Evolutionary conservation across 2,113 vertebrate genomes (phyloP).

Genomic region (Noctilio leporinus): DNA sequence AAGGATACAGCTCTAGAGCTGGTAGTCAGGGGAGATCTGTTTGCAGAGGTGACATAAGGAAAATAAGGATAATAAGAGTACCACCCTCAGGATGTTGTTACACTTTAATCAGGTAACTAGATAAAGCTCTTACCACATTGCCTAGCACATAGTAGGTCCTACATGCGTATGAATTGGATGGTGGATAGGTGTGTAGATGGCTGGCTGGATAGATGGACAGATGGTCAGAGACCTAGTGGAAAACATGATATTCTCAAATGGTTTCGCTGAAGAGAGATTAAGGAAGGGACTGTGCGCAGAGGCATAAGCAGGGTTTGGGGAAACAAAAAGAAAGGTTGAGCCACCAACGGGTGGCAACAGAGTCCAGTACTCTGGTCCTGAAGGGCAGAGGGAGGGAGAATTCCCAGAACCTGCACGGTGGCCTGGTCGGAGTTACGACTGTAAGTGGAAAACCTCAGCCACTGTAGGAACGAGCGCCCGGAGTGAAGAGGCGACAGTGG

Average conservation of each 20-base stretch:
- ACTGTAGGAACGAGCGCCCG: too few relatives aligned
- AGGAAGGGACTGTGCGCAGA: neutral
- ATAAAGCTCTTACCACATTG: neutral
- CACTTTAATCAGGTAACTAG: neutral
- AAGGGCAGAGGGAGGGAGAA: neutral
- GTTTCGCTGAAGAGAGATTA: neutral
- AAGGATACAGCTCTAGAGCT: too few relatives aligned
- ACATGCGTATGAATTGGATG: neutral
- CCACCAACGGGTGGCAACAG: neutral
- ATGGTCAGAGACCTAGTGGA: neutral
- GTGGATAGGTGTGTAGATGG: too few relatives aligned
- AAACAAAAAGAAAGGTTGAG: neutral
- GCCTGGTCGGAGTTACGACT: neutral
- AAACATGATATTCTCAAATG: neutral
- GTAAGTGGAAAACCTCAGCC: neutral
- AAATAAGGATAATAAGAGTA: neutral
- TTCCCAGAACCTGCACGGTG: neutral
- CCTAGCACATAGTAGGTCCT: neutral
- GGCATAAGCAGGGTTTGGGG: neutral
- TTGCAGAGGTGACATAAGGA: neutral
- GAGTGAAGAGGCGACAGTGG: neutral
- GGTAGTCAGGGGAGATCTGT: neutral
- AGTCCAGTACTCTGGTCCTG: neutral
- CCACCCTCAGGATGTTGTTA: neutral
- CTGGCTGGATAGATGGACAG: too few relatives aligned